A percentile compares a stretch with the other conserved stretches of the same genome.
Conservation (phyloP, 2,113 vertebrate genomes). For the Laterallus jamaicensis region DNA sequence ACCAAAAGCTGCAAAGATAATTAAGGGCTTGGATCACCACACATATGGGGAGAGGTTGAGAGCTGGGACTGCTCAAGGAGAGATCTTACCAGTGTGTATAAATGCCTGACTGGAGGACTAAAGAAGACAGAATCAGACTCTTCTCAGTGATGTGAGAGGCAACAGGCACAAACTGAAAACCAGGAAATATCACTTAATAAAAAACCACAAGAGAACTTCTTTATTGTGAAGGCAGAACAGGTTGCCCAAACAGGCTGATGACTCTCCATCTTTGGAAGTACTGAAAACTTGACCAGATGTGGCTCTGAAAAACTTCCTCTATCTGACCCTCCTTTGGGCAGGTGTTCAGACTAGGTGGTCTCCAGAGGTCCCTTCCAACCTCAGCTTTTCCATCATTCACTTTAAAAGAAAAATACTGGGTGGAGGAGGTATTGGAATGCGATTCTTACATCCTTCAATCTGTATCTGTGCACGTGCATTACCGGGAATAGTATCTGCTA, state of each 20-base stretch:
- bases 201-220: neutral
- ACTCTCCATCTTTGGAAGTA: neutral
- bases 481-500: neutral
- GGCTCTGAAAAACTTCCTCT: neutral
- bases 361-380: neutral
- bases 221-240: neutral
- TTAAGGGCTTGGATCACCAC: neutral
- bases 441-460: neutral
- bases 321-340: neutral
- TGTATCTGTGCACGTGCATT: accelerated
- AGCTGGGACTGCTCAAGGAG: neutral
- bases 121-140: neutral
- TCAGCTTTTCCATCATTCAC: neutral
- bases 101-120: neutral
- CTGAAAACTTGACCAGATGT: neutral
- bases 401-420: neutral
- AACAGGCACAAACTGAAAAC: neutral
- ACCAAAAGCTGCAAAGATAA: neutral
- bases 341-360: neutral
- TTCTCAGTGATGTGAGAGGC: neutral
- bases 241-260: neutral
- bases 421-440: neutral
- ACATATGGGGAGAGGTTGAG: neutral
- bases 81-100: neutral
- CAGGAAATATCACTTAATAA: neutral